These are phyloP conservation scores for Micrasema longulum DNA, from an alignment of 1,140 invertebrate genomes.

Conservation along the genomic window DNA sequence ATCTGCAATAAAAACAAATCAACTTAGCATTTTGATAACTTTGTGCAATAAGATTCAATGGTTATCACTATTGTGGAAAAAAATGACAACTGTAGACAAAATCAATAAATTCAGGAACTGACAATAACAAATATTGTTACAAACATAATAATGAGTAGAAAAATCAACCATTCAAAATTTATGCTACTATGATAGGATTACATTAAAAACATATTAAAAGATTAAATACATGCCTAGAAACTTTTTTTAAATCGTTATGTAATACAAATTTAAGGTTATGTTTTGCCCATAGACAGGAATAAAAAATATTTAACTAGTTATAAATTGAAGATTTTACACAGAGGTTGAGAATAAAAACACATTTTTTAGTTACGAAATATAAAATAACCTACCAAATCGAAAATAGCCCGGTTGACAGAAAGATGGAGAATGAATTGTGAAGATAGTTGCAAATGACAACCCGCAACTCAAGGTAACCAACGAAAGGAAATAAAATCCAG, in stretches of 20 bases:
- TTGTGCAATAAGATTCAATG: not conserved
- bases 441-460: conserved; percentile 16
- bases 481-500: no score
- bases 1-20: conserved; percentile 4
- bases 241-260: conserved; percentile 29
- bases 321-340: not conserved
- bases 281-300: not conserved
- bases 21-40: not conserved
- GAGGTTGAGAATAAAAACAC: conserved; percentile 1
- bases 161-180: not conserved
- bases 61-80: not conserved
- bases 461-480: not conserved
- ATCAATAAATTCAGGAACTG: not conserved
- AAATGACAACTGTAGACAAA: not conserved
- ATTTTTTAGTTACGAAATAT: conserved; percentile 3
- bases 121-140: conserved; percentile 1
- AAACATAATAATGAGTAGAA: not conserved
- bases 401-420: conserved; percentile 37
- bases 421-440: conserved; percentile 20
- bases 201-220: not conserved
- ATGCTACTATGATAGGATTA: not conserved
- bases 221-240: not conserved
- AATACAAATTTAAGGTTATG: conserved; percentile 34
- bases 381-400: conserved; percentile 27
- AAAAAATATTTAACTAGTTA: conserved; percentile 3